Percentiles rank a stretch among this genome's conserved stretches.
Conservation (phyloP, 2,888 invertebrate genomes). For the Calameuta filiformis region DNA sequence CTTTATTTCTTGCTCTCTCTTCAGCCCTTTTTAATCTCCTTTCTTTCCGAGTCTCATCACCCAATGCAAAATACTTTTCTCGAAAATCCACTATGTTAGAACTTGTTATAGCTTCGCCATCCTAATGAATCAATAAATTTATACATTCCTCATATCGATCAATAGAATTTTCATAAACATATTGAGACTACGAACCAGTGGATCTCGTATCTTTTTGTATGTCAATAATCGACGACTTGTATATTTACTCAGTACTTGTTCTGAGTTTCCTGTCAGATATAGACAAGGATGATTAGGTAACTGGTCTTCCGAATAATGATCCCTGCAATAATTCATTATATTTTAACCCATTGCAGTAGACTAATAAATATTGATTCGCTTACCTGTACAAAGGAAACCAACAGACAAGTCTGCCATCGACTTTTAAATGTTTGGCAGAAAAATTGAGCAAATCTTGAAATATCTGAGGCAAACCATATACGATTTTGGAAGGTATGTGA, state of each 20-base stretch:
- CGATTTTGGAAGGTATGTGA: conserved; percentile 87
- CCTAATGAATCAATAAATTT: conserved; percentile 17
- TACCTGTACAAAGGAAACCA: conserved; percentile 94
- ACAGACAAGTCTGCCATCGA: conserved; percentile 88
- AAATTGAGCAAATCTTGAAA: conserved; percentile 88
- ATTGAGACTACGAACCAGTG: conserved; percentile 49
- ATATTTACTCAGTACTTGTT: conserved; percentile 85
- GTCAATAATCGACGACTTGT: conserved; percentile 88
- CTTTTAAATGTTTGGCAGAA: conserved; percentile 79
- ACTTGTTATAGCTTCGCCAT: conserved; percentile 45
- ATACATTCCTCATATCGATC: not conserved
- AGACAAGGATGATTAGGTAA: conserved; percentile 87
- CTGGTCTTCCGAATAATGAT: conserved; percentile 77
- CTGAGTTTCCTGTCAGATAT: conserved; percentile 82
- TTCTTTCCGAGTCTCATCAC: conserved; percentile 76
- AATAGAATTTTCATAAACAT: not conserved
- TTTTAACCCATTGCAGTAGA: not conserved
- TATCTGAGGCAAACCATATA: conserved; percentile 85
- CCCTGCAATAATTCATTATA: conserved; percentile 66
- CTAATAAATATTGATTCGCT: conserved; percentile 20
- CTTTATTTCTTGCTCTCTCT: conserved; percentile 58
- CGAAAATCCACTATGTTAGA: conserved; percentile 68
- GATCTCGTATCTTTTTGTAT: conserved; percentile 80
- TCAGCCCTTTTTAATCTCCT: conserved; percentile 68
- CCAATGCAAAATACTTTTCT: conserved; percentile 78